Evolutionary conservation across 1,140 invertebrate genomes (phyloP).

Genomic region (Drosophila paulistorum): DNA sequence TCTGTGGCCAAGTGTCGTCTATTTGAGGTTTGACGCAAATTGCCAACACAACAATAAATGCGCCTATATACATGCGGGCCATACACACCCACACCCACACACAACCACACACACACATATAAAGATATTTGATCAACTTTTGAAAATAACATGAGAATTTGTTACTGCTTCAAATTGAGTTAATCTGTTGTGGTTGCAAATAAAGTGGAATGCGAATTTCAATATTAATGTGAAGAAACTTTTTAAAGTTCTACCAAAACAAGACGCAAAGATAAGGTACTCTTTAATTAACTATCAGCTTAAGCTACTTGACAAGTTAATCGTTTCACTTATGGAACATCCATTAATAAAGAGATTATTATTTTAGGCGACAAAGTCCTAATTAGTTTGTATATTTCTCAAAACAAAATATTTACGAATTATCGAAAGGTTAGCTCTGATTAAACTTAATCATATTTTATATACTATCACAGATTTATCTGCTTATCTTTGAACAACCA

Average conservation of each 20-base stretch:
- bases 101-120: neutral
- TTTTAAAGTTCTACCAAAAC: neutral
- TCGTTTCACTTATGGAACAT: too few species aligned
- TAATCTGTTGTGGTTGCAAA: constrained; percentile 28
- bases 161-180: constrained; percentile 35
- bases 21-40: constrained; percentile 70
- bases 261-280: neutral
- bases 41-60: constrained; percentile 50
- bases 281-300: neutral
- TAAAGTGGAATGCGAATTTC: constrained; percentile 19
- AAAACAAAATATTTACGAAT: too few species aligned
- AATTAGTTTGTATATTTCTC: too few species aligned
- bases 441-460: too few species aligned
- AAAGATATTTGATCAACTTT: constrained; percentile 22
- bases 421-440: too few species aligned
- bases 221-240: neutral
- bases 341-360: too few species aligned
- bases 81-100: neutral
- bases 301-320: neutral
- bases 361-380: too few species aligned
- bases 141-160: constrained; percentile 3
- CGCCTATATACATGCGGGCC: neutral
- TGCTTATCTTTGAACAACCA: too few species aligned
- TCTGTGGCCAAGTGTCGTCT: constrained; percentile 41
- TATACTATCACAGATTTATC: too few species aligned